These are phyloP conservation scores for Centropus unirufus DNA, from an alignment of 2,113 vertebrate species.

Conservation along the genomic window DNA sequence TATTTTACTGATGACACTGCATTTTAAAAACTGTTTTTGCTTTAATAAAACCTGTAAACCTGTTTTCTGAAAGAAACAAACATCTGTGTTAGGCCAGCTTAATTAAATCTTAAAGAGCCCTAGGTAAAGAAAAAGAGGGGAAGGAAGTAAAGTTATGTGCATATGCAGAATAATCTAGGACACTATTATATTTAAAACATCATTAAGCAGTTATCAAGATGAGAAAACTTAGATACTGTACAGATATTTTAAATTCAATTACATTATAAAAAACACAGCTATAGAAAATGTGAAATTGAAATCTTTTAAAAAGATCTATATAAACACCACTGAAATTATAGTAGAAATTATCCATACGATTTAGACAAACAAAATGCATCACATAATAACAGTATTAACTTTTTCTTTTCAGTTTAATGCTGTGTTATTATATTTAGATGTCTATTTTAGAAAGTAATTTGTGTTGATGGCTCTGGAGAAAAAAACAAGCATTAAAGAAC, in stretches of 20 bases:
- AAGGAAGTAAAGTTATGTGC: background rate
- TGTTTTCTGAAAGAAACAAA: background rate
- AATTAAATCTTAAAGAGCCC: background rate
- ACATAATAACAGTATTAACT: conserved; percentile 59
- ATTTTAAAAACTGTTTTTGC: background rate
- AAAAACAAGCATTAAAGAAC: conserved; percentile 78
- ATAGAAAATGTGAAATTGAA: conserved; percentile 22
- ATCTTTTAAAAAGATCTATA: conserved; percentile 35
- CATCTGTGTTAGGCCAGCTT: background rate
- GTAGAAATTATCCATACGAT: conserved; percentile 42
- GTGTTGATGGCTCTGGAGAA: conserved; percentile 79
- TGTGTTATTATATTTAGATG: conserved; percentile 77
- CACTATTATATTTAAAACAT: background rate
- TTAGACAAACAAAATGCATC: conserved; percentile 63
- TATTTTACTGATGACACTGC: background rate
- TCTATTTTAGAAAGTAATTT: conserved; percentile 79
- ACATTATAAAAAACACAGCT: conserved; percentile 3
- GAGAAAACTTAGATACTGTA: conserved; percentile 22
- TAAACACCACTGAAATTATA: conserved; percentile 55
- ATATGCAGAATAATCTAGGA: background rate
- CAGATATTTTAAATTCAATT: conserved; percentile 44
- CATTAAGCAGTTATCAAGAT: conserved; percentile 22
- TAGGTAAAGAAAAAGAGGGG: background rate
- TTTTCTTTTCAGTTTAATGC: conserved; percentile 72
- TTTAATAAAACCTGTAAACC: background rate